Evolutionary conservation across 1,140 invertebrate genomes (phyloP).

Genomic region (Lithobius niger): DNA sequence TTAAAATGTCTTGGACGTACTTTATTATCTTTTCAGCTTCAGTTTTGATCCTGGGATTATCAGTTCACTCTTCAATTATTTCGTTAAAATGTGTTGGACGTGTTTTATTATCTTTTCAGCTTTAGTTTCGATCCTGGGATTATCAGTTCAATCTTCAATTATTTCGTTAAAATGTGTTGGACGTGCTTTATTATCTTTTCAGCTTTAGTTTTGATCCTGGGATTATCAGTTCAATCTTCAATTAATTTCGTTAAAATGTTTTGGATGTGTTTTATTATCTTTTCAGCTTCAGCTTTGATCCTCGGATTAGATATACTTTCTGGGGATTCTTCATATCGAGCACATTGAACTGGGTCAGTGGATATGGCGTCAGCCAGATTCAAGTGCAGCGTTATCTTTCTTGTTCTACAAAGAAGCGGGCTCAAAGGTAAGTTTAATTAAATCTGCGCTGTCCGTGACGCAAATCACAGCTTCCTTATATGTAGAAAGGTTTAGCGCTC

Average conservation of each 20-base stretch:
- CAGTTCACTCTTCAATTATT: too few species aligned
- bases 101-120: slow-evolving; percentile 25
- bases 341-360: slow-evolving; percentile 77
- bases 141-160: too few species aligned
- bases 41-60: slow-evolving; percentile 64
- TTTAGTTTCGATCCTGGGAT: slow-evolving; percentile 60
- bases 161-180: too few species aligned
- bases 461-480: too few species aligned
- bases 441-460: too few species aligned
- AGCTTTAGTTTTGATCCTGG: slow-evolving; percentile 56
- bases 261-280: slow-evolving; percentile 26
- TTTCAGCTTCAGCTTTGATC: slow-evolving; percentile 49
- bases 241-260: too few species aligned
- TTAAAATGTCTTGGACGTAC: too few species aligned
- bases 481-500: too few species aligned
- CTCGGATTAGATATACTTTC: slow-evolving; percentile 70
- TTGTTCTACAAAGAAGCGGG: neutral
- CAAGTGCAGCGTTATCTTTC: slow-evolving; percentile 57
- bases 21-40: slow-evolving; percentile 25
- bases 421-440: slow-evolving; percentile 1
- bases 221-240: too few species aligned
- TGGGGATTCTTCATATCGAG: slow-evolving; percentile 86
- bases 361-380: slow-evolving; percentile 73
- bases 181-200: slow-evolving; percentile 25
- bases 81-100: too few species aligned